phyloP scores from a whole-genome alignment of 2,888 invertebrate species.

The Eupithecia centaureata region DNA sequence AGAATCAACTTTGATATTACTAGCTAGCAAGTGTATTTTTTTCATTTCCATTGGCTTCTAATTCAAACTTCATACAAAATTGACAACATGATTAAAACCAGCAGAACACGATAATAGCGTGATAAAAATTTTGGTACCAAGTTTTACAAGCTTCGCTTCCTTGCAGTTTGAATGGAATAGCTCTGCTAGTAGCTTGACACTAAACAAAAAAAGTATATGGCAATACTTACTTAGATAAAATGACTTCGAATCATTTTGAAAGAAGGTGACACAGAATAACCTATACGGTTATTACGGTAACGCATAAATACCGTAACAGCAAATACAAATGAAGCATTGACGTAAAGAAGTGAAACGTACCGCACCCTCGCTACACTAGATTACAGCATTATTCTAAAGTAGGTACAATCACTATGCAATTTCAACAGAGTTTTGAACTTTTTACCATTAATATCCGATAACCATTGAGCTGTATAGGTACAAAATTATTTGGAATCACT shows the following conservation, averaged over 20 bases:
- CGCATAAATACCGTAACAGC: not conserved
- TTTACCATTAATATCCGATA: slow-evolving; percentile 44
- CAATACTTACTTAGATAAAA: too few species aligned
- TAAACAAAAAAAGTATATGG: too few species aligned
- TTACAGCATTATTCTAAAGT: slow-evolving; percentile 40
- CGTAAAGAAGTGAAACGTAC: slow-evolving; percentile 31
- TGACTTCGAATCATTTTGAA: too few species aligned
- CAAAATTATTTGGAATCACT: slow-evolving; percentile 72
- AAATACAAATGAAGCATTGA: not conserved
- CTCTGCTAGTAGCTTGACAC: too few species aligned
- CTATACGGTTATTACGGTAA: slow-evolving; percentile 21
- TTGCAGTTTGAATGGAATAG: too few species aligned
- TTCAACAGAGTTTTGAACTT: slow-evolving; percentile 47
- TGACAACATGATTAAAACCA: not conserved
- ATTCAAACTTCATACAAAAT: not conserved
- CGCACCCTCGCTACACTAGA: slow-evolving; percentile 36
- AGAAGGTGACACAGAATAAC: slow-evolving; percentile 2
- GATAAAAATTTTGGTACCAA: not conserved
- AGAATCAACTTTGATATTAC: not conserved
- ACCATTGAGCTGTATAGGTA: slow-evolving; percentile 73
- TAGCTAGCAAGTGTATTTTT: too few species aligned
- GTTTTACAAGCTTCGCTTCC: not conserved
- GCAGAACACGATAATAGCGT: not conserved
- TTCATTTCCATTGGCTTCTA: too few species aligned
- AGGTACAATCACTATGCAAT: slow-evolving; percentile 45